Base-by-base conservation (phyloP, 1,140 invertebrate species). In the Condylostylus longicornis region DNA sequence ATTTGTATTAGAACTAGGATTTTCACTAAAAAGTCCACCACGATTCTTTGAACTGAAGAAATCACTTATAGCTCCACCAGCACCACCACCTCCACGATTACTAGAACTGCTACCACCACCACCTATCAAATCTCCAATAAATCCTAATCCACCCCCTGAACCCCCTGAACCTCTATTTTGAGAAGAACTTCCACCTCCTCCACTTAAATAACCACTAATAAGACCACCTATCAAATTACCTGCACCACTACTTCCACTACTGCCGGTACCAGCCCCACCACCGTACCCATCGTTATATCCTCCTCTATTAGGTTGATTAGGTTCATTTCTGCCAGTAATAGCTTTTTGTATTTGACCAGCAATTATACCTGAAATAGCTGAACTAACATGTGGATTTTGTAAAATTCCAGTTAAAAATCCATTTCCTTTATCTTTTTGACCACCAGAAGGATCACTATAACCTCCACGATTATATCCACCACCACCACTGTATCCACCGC, bases 351-450 rank as follows among this genome's bases (percentile, higher is more conserved):
- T 58, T 41, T 58, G 55, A 29, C 53, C 54, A 38, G 54, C 52
- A 54, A 58, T 54, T 30, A 58, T 55, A 42, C 55, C 55, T 25
- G 49, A 48, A 8, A 58, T 52, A 34, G 55, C 55, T 47, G 58
- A 53, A 48, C 46, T 55, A 33, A 58, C 55, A 35, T 51, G 51
- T 40, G 55, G 55, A 43, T 53, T 58, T 17, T 52, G 55, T 40
- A 58, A 55, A 40, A 58, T 54, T 32, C 46, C 54, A 22, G 55
- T 58, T 40, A 58, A 54, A 46, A 58, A 58, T 35, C 54, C 52
- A 22, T 38, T 38, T 39, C 54, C 54, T 33, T 55, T 58, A 10
- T 49, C 51, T 32, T 58, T 53, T 10, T 54, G 51, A 9, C 29
- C 41, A 33, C 33, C 22, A 19, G 18, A 12, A 9, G 43, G 41